These are phyloP conservation scores for Cryptotermes secundus DNA, from an alignment of 1,140 invertebrate species.

Conservation along the genomic window DNA sequence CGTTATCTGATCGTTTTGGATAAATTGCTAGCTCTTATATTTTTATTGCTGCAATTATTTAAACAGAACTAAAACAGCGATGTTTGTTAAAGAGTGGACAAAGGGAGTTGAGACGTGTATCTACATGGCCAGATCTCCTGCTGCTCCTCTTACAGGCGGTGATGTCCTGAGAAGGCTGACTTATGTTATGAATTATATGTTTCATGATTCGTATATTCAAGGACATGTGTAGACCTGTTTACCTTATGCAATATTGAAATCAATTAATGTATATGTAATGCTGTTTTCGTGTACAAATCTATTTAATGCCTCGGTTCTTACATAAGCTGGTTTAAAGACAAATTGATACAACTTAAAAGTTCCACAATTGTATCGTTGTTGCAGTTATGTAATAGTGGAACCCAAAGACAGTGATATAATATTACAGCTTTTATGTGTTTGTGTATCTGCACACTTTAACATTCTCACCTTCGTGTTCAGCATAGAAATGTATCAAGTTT, in stretches of 20 bases:
- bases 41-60: conserved; percentile 9
- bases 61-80: background rate
- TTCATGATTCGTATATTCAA: background rate
- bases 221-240: background rate
- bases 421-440: no score
- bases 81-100: background rate
- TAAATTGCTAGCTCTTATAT: background rate
- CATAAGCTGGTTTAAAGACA: no score
- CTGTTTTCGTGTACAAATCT: no score
- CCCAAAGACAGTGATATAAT: no score
- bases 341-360: no score
- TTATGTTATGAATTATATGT: background rate
- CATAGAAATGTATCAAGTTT: no score
- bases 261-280: no score
- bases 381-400: no score
- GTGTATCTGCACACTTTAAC: no score
- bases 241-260: background rate
- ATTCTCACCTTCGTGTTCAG: no score
- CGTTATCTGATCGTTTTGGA: background rate
- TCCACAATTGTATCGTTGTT: no score
- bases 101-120: background rate
- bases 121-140: background rate
- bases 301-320: no score
- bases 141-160: background rate
- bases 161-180: background rate